phyloP scores from a whole-genome alignment of 2,888 invertebrate genomes.

The Rhopalosiphum nymphaeae region DNA sequence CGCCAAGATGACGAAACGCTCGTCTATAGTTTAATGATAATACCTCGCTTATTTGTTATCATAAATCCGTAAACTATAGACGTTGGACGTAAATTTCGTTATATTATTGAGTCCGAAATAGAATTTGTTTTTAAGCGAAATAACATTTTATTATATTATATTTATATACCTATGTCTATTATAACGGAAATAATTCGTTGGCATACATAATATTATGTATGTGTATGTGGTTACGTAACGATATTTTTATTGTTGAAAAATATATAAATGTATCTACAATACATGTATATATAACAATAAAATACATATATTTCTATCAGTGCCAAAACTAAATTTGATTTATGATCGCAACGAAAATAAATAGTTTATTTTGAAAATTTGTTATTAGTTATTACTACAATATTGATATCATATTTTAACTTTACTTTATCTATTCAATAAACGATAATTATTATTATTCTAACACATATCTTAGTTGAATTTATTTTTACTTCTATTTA shows the following conservation, averaged over 20 bases:
- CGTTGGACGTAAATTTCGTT: not conserved
- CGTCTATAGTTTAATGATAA: not conserved
- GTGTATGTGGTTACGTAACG: not conserved
- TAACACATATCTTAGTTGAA: not conserved
- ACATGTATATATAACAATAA: not conserved
- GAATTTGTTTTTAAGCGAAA: not conserved
- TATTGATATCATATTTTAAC: not conserved
- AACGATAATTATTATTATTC: not conserved
- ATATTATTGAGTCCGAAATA: not conserved
- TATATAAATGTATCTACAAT: not conserved
- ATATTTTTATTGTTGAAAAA: not conserved
- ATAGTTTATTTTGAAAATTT: constrained; percentile 14
- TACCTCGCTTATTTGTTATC: not conserved
- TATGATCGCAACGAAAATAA: not conserved
- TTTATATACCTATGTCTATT: too few species aligned
- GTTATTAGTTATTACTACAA: not conserved
- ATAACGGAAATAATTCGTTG: not conserved
- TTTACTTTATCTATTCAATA: not conserved
- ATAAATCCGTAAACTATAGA: not conserved
- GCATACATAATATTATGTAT: not conserved
- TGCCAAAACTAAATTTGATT: not conserved
- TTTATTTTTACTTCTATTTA: not conserved
- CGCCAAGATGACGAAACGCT: not conserved
- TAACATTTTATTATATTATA: not conserved
- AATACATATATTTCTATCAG: not conserved